Percentiles rank a stretch among this genome's conserved stretches.
Conservation (phyloP, 1,140 invertebrate species). For the Pogonognathellus flavescens region DNA sequence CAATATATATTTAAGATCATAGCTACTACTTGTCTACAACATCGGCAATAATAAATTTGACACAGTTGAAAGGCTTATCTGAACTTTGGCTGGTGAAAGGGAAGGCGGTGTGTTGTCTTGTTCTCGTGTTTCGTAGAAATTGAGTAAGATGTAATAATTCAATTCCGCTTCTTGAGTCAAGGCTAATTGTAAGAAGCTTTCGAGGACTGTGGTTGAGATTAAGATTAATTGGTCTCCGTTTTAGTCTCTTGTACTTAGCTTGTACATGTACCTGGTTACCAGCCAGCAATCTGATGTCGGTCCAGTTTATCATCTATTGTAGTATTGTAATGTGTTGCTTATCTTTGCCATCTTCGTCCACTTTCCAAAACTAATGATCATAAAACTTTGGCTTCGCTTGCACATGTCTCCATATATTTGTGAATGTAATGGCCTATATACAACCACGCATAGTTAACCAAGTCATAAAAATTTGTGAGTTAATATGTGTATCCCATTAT, state of each 20-base stretch:
- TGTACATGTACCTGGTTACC: background rate
- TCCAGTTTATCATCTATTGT: slow-evolving; percentile 50
- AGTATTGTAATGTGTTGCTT: background rate
- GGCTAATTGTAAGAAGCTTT: slow-evolving; percentile 39
- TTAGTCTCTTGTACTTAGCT: background rate
- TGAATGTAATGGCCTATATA: slow-evolving; percentile 4
- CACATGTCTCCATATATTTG: background rate
- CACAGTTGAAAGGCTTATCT: background rate
- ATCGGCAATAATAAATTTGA: slow-evolving; percentile 7
- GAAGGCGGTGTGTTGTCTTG: background rate
- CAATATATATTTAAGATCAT: background rate
- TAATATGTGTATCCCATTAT: slow-evolving; percentile 21
- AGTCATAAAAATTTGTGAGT: background rate
- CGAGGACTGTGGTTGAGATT: slow-evolving; percentile 29
- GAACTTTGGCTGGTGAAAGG: slow-evolving; percentile 15
- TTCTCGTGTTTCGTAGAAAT: slow-evolving; percentile 16
- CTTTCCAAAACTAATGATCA: slow-evolving; percentile 45
- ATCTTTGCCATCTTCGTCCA: slow-evolving; percentile 24
- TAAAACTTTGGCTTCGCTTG: slow-evolving; percentile 4
- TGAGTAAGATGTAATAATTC: slow-evolving; percentile 49
- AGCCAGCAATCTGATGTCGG: background rate
- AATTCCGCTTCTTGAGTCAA: slow-evolving; percentile 48
- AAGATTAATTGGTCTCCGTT: slow-evolving; percentile 47
- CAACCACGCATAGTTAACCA: background rate
- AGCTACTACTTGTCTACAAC: too few relatives aligned